These are phyloP conservation scores for Psilopsiagon aurifrons DNA, from an alignment of 2,113 vertebrate genomes.

Conservation along the genomic window DNA sequence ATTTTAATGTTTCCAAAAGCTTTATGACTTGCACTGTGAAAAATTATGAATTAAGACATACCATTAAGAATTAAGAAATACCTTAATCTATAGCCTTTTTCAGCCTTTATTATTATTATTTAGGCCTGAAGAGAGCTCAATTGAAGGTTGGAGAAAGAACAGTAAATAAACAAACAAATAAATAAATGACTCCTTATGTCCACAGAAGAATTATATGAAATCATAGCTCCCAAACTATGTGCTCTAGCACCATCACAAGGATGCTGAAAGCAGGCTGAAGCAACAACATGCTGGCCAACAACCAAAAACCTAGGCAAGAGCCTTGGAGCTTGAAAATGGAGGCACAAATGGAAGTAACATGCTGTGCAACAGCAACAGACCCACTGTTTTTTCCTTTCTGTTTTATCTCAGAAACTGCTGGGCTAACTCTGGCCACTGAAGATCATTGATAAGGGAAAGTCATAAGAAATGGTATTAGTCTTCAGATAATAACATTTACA, in stretches of 20 bases:
- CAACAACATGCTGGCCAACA: not conserved
- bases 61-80: not conserved
- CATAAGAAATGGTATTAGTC: not conserved
- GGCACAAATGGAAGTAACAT: not conserved
- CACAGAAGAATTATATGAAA: not conserved
- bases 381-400: not conserved
- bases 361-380: fast-evolving
- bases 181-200: not conserved
- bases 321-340: not conserved
- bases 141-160: not conserved
- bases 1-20: not conserved
- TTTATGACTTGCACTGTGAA: not conserved
- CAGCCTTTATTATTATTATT: not conserved
- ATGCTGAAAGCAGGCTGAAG: not conserved
- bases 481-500: not conserved
- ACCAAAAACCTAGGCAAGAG: not conserved
- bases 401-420: not conserved
- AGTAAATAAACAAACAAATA: not conserved
- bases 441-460: not conserved
- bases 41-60: not conserved
- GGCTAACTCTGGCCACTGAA: not conserved
- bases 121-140: not conserved
- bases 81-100: not conserved
- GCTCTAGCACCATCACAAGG: not conserved
- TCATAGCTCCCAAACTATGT: fast-evolving